Evolutionary conservation across 35 echinoderm and acorn worm species (phyloP).

Genomic region (Apostichopus californicus): DNA sequence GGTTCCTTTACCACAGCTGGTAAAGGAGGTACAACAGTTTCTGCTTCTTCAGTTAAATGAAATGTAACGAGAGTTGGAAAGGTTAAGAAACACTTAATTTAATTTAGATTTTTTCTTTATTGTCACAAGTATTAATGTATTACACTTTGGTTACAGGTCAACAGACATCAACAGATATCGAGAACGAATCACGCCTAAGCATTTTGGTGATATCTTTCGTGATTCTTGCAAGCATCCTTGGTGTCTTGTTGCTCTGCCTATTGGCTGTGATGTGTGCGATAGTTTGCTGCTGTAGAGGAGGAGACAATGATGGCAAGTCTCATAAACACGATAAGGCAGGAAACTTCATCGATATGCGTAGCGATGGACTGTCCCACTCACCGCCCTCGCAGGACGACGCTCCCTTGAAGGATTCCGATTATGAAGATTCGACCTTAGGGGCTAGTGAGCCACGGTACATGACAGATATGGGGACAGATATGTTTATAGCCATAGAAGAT

Average conservation of each 20-base stretch:
- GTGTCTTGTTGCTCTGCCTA: background rate
- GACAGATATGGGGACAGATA: background rate
- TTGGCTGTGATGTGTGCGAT: background rate
- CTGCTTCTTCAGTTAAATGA: too few relatives aligned
- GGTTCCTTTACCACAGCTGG: too few relatives aligned
- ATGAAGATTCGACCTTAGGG: background rate
- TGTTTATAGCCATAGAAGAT: background rate
- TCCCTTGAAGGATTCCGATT: background rate
- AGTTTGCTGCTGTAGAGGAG: background rate
- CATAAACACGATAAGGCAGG: background rate
- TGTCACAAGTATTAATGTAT: too few relatives aligned
- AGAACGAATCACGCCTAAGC: background rate
- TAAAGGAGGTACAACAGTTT: too few relatives aligned
- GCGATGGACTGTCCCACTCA: background rate
- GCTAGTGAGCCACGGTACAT: background rate
- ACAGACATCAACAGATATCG: background rate
- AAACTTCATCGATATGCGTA: background rate
- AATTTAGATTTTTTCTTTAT: too few relatives aligned
- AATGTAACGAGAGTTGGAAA: too few relatives aligned
- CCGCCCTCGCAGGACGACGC: background rate
- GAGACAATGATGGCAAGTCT: background rate
- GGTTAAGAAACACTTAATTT: too few relatives aligned
- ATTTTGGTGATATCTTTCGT: background rate
- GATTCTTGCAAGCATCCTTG: background rate
- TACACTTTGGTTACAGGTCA: background rate